Percentiles rank a stretch among this genome's conserved stretches.
Evolutionary conservation across 2,888 invertebrate genomes (phyloP).

Genomic region (Cenopis cana): DNA sequence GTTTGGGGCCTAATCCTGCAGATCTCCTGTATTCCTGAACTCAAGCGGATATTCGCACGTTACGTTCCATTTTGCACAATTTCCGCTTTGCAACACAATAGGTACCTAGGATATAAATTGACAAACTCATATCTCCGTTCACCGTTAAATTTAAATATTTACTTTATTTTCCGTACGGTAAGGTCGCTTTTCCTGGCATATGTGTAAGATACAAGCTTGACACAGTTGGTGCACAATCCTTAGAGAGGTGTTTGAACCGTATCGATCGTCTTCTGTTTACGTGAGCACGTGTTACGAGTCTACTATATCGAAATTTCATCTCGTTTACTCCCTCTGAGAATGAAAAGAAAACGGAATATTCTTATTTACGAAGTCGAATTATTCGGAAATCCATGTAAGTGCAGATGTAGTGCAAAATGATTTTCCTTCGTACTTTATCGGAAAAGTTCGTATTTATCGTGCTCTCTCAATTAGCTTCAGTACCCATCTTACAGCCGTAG

Average conservation of each 20-base stretch:
- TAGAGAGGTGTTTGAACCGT: constrained; percentile 41
- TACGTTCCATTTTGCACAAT: constrained; percentile 41
- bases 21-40: constrained; percentile 20
- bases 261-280: constrained; percentile 43
- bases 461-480: too few species aligned
- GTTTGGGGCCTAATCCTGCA: constrained; percentile 19
- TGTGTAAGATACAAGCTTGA: constrained; percentile 1
- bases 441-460: too few species aligned
- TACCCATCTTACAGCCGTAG: too few species aligned
- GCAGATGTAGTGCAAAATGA: too few species aligned
- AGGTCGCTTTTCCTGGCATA: neutral
- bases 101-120: neutral
- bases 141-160: neutral
- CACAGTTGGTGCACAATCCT: constrained; percentile 25
- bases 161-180: neutral
- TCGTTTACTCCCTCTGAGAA: constrained; percentile 11
- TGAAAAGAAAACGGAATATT: constrained; percentile 7
- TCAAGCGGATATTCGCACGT: constrained; percentile 34
- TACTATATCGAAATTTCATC: constrained; percentile 26
- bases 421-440: too few species aligned
- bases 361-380: constrained; percentile 4
- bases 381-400: neutral
- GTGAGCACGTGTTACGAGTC: constrained; percentile 35
- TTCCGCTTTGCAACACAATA: constrained; percentile 39
- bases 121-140: neutral